Percentiles rank a stretch among this genome's conserved stretches.
Evolutionary conservation across 2,797 vertebrate species (phyloP).

Genomic region (Hydrophis major): DNA sequence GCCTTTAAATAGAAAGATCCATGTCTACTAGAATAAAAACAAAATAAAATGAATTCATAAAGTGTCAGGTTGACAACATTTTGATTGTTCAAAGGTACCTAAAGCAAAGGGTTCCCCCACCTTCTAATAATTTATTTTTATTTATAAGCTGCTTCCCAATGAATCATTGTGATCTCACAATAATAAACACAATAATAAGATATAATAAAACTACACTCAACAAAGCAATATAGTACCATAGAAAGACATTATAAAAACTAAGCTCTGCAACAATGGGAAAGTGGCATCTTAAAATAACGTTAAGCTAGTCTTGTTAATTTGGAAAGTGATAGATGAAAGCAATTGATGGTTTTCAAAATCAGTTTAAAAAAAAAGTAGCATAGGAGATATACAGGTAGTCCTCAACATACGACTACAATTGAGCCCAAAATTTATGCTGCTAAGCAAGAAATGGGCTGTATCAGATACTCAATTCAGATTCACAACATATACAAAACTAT

Average conservation of each 20-base stretch:
- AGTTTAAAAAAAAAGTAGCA: neutral
- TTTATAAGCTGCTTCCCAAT: neutral
- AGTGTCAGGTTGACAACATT: conserved; percentile 56
- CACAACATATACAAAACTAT: too few relatives aligned
- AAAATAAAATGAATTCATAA: conserved; percentile 61
- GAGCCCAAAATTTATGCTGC: neutral
- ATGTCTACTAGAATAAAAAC: conserved; percentile 56
- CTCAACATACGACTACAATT: rapidly evolving
- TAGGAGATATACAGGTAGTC: neutral
- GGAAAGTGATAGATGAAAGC: neutral
- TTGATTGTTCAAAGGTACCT: conserved; percentile 44
- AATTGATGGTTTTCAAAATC: neutral
- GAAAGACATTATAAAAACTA: neutral
- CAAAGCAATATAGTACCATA: neutral
- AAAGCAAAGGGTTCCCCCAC: neutral
- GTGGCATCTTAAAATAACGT: neutral
- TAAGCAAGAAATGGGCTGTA: neutral
- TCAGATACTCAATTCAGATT: neutral
- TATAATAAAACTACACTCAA: neutral
- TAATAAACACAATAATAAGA: neutral
- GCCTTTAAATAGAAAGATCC: conserved; percentile 55
- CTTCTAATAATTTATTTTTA: neutral
- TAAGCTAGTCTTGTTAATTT: neutral
- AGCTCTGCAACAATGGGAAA: neutral
- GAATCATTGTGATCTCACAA: neutral